phyloP scores from a whole-genome alignment of 2,797 vertebrate genomes.

The Chloroceryle inda region DNA sequence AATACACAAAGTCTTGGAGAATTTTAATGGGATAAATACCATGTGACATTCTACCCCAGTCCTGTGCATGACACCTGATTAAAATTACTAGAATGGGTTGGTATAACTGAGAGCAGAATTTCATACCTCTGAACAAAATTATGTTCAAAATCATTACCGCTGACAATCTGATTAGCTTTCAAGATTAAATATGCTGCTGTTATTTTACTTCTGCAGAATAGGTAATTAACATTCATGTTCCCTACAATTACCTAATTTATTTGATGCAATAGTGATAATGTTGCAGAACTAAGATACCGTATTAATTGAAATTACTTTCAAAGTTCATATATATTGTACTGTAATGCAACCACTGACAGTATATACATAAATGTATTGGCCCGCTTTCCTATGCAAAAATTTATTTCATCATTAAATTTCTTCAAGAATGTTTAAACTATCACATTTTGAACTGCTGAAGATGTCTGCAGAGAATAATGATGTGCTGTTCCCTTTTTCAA shows the following conservation, averaged over 20 bases:
- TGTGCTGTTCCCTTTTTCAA: not conserved
- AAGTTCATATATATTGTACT: not conserved
- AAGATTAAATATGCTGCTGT: not conserved
- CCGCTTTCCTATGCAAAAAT: constrained; percentile 68
- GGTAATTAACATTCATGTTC: not conserved
- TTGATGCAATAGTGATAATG: not conserved
- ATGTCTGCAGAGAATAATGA: not conserved
- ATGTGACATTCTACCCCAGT: not conserved
- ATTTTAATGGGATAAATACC: not conserved
- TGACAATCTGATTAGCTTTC: not conserved
- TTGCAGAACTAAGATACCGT: not conserved
- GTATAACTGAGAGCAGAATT: constrained; percentile 3
- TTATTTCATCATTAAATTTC: constrained; percentile 41
- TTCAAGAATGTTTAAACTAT: constrained; percentile 55
- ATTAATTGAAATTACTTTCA: not conserved
- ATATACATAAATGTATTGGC: constrained; percentile 35
- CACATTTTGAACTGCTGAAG: constrained; percentile 40
- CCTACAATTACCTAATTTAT: not conserved
- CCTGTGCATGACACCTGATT: not conserved
- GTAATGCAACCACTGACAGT: constrained; percentile 2
- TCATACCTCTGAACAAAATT: not conserved
- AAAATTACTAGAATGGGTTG: not conserved
- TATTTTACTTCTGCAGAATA: not conserved
- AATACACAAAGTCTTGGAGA: not conserved
- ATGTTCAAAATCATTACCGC: not conserved